phyloP scores from a whole-genome alignment of 2,797 vertebrate genomes.

The Limosa lapponica region DNA sequence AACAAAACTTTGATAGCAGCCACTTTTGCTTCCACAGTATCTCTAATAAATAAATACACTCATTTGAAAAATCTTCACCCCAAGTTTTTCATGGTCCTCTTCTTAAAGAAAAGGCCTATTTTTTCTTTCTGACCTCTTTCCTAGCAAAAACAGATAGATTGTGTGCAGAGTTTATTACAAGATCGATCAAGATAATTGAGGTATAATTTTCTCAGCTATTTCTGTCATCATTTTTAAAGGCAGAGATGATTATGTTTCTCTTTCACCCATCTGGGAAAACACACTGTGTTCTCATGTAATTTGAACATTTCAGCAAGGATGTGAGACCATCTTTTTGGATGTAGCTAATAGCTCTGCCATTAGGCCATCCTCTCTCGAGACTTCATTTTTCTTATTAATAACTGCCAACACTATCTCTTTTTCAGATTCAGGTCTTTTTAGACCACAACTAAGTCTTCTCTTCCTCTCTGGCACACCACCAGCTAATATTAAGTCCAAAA shows the following conservation, averaged over 20 bases:
- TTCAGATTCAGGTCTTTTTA: background rate
- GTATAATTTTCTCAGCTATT: slow-evolving; percentile 51
- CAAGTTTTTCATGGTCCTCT: background rate
- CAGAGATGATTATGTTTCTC: slow-evolving; percentile 13
- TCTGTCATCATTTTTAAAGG: slow-evolving; percentile 46
- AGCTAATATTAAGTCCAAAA: background rate
- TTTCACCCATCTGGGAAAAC: slow-evolving; percentile 59
- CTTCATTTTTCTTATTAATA: slow-evolving; percentile 60
- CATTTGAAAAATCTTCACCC: background rate
- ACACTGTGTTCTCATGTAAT: slow-evolving; percentile 19
- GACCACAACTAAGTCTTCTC: slow-evolving; percentile 17
- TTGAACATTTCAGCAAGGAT: slow-evolving; percentile 26
- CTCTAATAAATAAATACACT: background rate
- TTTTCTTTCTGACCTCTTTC: background rate
- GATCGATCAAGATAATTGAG: slow-evolving; percentile 58
- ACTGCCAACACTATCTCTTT: slow-evolving; percentile 51
- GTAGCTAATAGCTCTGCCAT: slow-evolving; percentile 40
- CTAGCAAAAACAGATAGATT: slow-evolving; percentile 23
- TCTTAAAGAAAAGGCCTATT: background rate
- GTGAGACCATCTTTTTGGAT: slow-evolving; percentile 31
- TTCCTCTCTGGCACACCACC: background rate
- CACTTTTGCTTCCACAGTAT: background rate
- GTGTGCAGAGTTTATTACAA: slow-evolving; percentile 53
- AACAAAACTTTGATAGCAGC: background rate
- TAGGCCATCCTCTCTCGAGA: slow-evolving; percentile 2